Percentiles rank a stretch among this genome's conserved stretches.
Evolutionary conservation across 2,797 vertebrate species (phyloP).

Genomic region (Takifugu ocellatus): DNA sequence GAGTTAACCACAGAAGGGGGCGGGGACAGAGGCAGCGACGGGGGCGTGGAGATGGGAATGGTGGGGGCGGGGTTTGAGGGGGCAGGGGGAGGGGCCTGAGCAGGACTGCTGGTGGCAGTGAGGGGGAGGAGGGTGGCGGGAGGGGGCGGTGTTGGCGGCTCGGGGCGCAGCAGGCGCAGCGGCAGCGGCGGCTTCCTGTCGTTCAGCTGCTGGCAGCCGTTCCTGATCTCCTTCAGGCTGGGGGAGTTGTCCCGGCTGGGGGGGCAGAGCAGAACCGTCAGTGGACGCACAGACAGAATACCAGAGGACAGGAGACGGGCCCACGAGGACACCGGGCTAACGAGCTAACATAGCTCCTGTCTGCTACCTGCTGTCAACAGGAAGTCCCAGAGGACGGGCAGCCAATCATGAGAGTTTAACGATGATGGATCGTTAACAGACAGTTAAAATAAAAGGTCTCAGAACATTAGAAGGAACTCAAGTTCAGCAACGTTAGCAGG

Average conservation of each 20-base stretch:
- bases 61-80: conserved; percentile 23
- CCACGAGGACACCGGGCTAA: conserved; percentile 12
- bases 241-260: conserved; percentile 94
- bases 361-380: conserved; percentile 10
- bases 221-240: conserved; percentile 97
- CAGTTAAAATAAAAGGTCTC: too few species aligned
- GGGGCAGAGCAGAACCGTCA: too few species aligned
- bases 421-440: too few species aligned
- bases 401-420: too few species aligned
- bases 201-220: conserved; percentile 94
- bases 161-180: conserved; percentile 89
- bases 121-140: conserved; percentile 37
- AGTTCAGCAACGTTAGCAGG: too few species aligned
- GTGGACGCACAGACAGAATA: neutral
- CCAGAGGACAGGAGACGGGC: neutral
- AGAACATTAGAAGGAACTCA: too few species aligned
- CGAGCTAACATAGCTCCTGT: conserved; percentile 7
- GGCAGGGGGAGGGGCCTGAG: conserved; percentile 22
- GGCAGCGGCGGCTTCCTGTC: conserved; percentile 95
- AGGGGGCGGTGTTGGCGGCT: conserved; percentile 69
- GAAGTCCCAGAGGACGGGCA: neutral
- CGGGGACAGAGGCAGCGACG: conserved; percentile 64
- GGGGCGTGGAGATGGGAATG: conserved; percentile 47
- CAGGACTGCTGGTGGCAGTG: conserved; percentile 24
- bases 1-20: conserved; percentile 87